Base-by-base conservation (phyloP, 2,888 invertebrate species). In the Ennomos erosarius region DNA sequence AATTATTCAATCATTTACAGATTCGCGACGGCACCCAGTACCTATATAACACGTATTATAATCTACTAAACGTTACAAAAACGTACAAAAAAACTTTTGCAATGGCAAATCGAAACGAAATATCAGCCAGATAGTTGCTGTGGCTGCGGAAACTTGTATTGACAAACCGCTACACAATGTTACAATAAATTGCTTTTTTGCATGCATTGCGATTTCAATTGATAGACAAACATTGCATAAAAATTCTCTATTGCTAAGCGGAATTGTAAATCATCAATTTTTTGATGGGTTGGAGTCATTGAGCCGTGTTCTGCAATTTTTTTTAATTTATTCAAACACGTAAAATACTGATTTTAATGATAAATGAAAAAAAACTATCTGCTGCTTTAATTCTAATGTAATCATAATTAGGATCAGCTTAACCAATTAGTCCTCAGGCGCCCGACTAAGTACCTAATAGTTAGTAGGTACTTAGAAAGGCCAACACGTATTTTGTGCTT, bases 91-190 rank as follows among this genome's bases (percentile, higher is more conserved):
- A 73, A 66, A 65, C 62, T 62, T 70, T 68, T 65, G 68, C 65
- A 68, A 65, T 66, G 55, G 59, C 57, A 50, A 62, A 67, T 66
- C 55, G 59, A 66, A 74, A 75, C 74, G 67, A 75, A 80, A 76
- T 72, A 68, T 71, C 70, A 58, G 65, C 64, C 56, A 57, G 68
- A 68, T 63, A 66, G 62, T 63, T 50, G 58, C 52, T 35, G 57
- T 65, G 61, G 55, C 54, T 60, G 51, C 68, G 69, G 60, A 68
- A 73, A 71, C 70, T 68, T 59, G 64, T 69, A 70, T 70, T 68
- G 76, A 76, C 64, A 61, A 64, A 71, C 60, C 51, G 62, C 57
- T 71, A 62, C 60, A 65, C 59, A 65, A 61, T 52, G 52, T 50
- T 59, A 45, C 40, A 44, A 44, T 42, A 68, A n/a, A 76, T 76